Conservation (phyloP, 2,888 invertebrate genomes). For the Andrena camellia region DNA sequence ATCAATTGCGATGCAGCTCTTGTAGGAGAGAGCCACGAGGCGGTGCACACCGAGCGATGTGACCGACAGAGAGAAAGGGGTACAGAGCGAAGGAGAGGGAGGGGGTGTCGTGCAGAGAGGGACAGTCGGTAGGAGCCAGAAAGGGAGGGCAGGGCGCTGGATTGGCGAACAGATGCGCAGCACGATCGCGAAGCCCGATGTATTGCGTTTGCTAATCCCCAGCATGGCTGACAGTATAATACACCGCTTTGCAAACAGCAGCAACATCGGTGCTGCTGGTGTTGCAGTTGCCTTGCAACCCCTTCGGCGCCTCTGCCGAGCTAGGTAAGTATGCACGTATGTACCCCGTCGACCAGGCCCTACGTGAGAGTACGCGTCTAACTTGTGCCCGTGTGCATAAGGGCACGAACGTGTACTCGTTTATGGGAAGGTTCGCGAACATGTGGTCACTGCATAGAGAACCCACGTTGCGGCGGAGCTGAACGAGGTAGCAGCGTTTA, state of each 20-base stretch:
- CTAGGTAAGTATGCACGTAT: conserved; percentile 65
- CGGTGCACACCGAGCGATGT: conserved; percentile 56
- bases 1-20: conserved; percentile 79
- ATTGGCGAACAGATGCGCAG: conserved; percentile 83
- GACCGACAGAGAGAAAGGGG: conserved; percentile 22
- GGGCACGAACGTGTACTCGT: conserved; percentile 44
- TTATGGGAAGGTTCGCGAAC: conserved; percentile 38
- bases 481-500: conserved; percentile 64
- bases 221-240: conserved; percentile 84
- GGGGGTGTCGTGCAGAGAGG: conserved; percentile 34
- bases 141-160: conserved; percentile 63
- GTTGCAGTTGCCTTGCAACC: conserved; percentile 71
- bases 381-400: conserved; percentile 26
- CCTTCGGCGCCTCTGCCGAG: conserved; percentile 66
- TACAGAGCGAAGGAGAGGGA: conserved; percentile 1
- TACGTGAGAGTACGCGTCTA: conserved; percentile 55
- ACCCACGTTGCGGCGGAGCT: conserved; percentile 36
- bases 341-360: conserved; percentile 35
- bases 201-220: conserved; percentile 84
- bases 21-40: conserved; percentile 62
- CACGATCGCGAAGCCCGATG: conserved; percentile 82
- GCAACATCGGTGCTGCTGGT: conserved; percentile 67
- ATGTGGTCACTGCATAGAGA: conserved; percentile 42
- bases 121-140: conserved; percentile 35
- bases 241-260: conserved; percentile 83